phyloP scores from a whole-genome alignment of 2,113 vertebrate genomes.

The Theristicus caerulescens region DNA sequence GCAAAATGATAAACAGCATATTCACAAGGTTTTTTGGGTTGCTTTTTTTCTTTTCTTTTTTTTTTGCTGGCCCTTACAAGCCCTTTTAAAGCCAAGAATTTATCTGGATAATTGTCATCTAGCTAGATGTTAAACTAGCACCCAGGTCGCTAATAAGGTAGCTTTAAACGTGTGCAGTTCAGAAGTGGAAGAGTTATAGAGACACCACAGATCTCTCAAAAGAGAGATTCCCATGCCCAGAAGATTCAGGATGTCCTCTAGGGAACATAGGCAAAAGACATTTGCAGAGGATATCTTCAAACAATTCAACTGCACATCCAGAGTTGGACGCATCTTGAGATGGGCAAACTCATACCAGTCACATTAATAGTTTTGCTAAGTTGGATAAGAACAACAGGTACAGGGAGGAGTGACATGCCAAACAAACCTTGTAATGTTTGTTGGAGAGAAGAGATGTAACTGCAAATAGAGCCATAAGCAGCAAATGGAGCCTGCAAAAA shows the following conservation, averaged over 20 bases:
- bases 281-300: not conserved
- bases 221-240: not conserved
- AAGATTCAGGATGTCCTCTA: not conserved
- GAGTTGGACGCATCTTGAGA: not conserved
- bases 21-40: not conserved
- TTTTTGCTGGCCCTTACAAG: not conserved
- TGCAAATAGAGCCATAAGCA: not conserved
- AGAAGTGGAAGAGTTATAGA: not conserved
- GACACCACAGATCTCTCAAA: not conserved
- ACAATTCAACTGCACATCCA: not conserved
- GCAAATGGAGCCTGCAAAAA: not conserved
- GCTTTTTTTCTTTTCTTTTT: rapidly evolving
- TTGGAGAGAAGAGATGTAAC: not conserved
- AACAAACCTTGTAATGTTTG: not conserved
- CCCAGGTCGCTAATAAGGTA: not conserved
- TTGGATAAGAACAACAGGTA: not conserved
- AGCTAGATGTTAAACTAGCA: not conserved
- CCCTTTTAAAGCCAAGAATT: not conserved
- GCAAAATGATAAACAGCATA: not conserved
- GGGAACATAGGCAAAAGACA: not conserved
- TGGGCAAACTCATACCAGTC: not conserved
- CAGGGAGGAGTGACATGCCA: not conserved
- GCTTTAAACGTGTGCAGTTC: not conserved
- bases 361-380: not conserved
- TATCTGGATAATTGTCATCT: not conserved